phyloP scores from a whole-genome alignment of 2,888 invertebrate species.

The Neoitamus cyanurus region DNA sequence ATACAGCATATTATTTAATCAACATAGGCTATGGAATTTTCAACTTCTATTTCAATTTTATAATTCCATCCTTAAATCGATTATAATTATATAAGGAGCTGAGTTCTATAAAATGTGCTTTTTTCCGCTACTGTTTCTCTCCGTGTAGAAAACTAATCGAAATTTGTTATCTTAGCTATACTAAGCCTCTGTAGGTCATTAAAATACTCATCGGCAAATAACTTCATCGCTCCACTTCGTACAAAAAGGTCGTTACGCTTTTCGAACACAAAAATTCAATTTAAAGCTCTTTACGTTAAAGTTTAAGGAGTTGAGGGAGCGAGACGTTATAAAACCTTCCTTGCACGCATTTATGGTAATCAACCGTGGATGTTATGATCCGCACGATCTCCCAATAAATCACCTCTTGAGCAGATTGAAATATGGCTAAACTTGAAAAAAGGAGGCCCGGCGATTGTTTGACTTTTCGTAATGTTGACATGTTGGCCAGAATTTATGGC shows the following conservation, averaged over 20 bases:
- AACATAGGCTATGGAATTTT: too few species aligned
- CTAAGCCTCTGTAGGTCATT: background rate
- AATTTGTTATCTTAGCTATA: background rate
- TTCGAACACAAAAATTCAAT: background rate
- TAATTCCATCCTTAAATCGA: too few species aligned
- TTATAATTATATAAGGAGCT: too few species aligned
- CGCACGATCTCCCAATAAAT: constrained; percentile 12
- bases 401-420: constrained; percentile 24
- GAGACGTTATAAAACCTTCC: background rate
- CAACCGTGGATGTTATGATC: background rate
- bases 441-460: background rate
- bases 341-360: constrained; percentile 5
- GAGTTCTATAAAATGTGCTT: too few species aligned
- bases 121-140: too few species aligned
- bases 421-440: constrained; percentile 29
- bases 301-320: background rate
- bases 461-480: constrained; percentile 1
- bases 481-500: constrained; percentile 9
- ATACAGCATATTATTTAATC: too few species aligned
- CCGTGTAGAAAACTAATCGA: too few species aligned
- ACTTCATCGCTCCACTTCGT: background rate
- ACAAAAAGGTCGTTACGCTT: background rate
- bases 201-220: background rate
- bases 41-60: too few species aligned
- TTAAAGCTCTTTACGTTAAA: background rate